Percentiles rank a stretch among this genome's conserved stretches.
Evolutionary conservation across 2,888 invertebrate genomes (phyloP).

Genomic region (Eilema griseolum): DNA sequence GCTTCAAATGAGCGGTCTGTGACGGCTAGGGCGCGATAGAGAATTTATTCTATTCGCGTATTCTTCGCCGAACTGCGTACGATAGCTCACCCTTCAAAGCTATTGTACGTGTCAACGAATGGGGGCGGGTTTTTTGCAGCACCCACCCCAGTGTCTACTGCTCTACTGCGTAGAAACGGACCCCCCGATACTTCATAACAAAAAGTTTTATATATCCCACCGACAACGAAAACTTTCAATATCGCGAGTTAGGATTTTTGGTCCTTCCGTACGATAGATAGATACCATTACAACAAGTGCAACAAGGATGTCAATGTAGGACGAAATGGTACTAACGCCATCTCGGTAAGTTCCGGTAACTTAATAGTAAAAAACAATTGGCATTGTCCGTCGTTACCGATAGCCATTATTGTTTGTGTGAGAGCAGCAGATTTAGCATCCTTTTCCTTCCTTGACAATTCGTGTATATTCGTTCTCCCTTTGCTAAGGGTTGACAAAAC

Average conservation of each 20-base stretch:
- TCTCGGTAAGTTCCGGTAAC: no score
- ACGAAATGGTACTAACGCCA: no score
- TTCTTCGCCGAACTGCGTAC: slow-evolving; percentile 8
- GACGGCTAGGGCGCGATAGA: neutral
- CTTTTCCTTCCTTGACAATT: neutral
- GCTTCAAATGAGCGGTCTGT: no score
- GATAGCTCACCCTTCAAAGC: neutral
- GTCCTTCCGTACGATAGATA: neutral
- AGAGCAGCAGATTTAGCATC: neutral
- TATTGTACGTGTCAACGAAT: neutral
- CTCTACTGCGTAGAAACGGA: slow-evolving; percentile 23
- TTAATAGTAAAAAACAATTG: neutral
- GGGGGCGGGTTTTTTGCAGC: slow-evolving; percentile 1
- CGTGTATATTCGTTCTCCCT: neutral
- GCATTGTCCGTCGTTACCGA: neutral
- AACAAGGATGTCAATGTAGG: neutral
- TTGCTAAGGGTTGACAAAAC: neutral
- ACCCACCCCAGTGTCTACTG: neutral
- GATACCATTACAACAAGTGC: slow-evolving; percentile 1
- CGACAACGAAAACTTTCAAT: neutral
- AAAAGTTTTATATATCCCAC: neutral
- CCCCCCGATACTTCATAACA: neutral
- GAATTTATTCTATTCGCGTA: neutral
- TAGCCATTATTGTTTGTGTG: neutral
- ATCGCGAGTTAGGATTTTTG: neutral